Evolutionary conservation across 2,797 vertebrate species (phyloP), one percentile per base, ranked within the genome.

Genomic region (Cryptoblepharus egeriae): DNA sequence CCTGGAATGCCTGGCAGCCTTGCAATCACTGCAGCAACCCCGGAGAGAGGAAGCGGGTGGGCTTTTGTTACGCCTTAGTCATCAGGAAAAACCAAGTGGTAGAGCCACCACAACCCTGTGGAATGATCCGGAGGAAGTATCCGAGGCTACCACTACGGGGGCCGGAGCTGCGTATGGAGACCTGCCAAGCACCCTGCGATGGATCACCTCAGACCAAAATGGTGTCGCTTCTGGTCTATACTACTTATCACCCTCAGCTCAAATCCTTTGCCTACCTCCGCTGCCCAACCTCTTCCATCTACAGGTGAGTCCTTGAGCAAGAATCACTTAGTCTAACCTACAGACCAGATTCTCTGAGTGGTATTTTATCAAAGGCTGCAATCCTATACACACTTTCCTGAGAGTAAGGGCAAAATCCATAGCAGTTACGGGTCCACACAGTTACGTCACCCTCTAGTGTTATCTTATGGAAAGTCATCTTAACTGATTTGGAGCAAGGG

Each of bases 231-330:
- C 79, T 91, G 64, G 58, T 90, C 28, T 79, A 87, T 49, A 85
- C 91, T 63, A 70, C 65, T 16, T 85, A 85, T 55, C 77, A 87
- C 26, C 81, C 82, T 2, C 30, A 67, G 37, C 74, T 75, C 60
- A 76, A 82, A 12, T 16, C 58, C 1, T 32, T n/a, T 12, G 68
- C 22, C 22, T 77, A 68, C 79, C 87, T 95, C 18, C 88, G 26
- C 57, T 95, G 92, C 55, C 92, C 92, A 55, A 70, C 77, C 7
- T 85, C 92, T 32, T 94, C 92, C 67, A 88, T 93, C n/a, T 94
- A 93, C 90, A 93, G 88, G 93, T 93, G 87, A 30, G 32, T 85
- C 22, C 24, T 42, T 30, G 60, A 5, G 71, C 13, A 15, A 37
- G 30, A 2, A 2, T 6, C 45, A 49, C 45, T 2, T 52, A 18